phyloP scores from a whole-genome alignment of 2,113 vertebrate species.

The Cavia aperea region DNA sequence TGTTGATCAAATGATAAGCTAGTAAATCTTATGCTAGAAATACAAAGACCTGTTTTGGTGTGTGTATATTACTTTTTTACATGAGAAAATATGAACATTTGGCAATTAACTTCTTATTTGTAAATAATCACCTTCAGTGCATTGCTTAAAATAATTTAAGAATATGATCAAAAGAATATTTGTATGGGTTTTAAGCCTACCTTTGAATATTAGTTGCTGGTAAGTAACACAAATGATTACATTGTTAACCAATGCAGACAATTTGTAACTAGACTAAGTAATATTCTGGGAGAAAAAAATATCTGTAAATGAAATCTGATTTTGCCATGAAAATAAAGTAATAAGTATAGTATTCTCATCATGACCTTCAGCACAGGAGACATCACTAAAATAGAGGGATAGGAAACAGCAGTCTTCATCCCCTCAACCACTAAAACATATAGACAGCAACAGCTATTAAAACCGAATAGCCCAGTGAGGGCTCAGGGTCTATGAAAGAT shows the following conservation, averaged over 20 bases:
- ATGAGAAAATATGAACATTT: neutral
- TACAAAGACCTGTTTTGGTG: neutral
- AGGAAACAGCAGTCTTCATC: neutral
- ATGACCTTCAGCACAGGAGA: neutral
- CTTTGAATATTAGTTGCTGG: neutral
- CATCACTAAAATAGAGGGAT: no score
- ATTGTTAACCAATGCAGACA: conserved; percentile 14
- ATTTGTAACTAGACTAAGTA: conserved; percentile 15
- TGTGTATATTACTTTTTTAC: neutral
- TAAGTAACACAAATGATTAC: neutral
- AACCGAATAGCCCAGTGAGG: neutral
- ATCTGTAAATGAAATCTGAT: neutral
- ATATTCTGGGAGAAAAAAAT: neutral
- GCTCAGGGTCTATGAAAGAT: neutral
- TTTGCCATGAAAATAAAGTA: neutral
- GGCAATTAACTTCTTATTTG: neutral
- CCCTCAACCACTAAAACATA: neutral
- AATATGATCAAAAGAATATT: conserved; percentile 9
- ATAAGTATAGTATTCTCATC: neutral
- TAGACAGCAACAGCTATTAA: neutral
- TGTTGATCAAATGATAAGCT: neutral
- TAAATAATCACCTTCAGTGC: neutral
- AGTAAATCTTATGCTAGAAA: neutral
- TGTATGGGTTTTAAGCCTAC: neutral
- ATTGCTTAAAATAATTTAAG: neutral